Evolutionary conservation across 23 tunicate genomes (phyloP).

Genomic region (Trididemnum nubilum): DNA sequence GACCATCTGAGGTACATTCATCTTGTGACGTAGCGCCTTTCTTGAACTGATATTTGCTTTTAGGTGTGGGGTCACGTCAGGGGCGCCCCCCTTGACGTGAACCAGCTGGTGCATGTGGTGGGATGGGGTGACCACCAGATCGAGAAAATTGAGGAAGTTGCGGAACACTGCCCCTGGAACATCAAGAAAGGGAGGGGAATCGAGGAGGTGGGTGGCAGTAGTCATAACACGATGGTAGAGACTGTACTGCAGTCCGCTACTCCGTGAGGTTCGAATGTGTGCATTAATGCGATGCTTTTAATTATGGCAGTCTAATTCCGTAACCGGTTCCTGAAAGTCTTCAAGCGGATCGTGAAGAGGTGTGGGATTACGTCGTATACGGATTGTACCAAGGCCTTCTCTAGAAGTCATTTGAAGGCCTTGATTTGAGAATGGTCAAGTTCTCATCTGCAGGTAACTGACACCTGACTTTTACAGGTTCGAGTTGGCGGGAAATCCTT

Average conservation of each 20-base stretch:
- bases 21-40: not conserved
- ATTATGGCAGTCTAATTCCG: too few relatives aligned
- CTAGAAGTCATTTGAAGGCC: too few relatives aligned
- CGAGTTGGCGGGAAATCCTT: slow-evolving; percentile 32
- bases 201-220: not conserved
- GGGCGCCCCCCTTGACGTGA: slow-evolving; percentile 65
- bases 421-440: too few relatives aligned
- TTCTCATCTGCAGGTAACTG: too few relatives aligned
- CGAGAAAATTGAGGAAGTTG: slow-evolving; percentile 52
- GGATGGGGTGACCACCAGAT: slow-evolving; percentile 96
- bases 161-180: slow-evolving; percentile 64
- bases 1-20: too few relatives aligned
- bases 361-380: not conserved
- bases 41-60: not conserved
- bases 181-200: not conserved
- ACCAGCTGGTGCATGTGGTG: slow-evolving; percentile 74
- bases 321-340: too few relatives aligned
- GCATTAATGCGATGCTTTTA: not conserved
- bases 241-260: slow-evolving; percentile 19
- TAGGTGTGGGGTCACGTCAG: slow-evolving; percentile 85
- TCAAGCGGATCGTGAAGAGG: too few relatives aligned
- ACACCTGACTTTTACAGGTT: too few relatives aligned
- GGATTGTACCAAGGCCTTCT: too few relatives aligned
- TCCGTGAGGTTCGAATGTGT: too few relatives aligned
- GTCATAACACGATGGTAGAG: too few relatives aligned